Evolutionary conservation across 2,113 vertebrate genomes (phyloP).

Genomic region (Redunca redunca): DNA sequence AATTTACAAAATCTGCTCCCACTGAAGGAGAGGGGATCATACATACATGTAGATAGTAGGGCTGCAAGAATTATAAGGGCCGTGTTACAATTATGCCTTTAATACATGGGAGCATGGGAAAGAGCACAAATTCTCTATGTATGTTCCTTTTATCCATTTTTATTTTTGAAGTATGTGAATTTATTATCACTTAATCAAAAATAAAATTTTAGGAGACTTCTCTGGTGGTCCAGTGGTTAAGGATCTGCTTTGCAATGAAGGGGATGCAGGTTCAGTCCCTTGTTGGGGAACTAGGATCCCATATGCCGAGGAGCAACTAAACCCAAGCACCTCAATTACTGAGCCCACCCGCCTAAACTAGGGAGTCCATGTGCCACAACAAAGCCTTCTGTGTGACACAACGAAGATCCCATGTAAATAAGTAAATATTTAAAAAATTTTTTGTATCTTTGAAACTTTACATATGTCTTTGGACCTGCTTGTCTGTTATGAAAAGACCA

Average conservation of each 20-base stretch:
- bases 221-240: background rate
- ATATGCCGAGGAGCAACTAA: background rate
- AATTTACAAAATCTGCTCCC: background rate
- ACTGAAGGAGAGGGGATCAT: background rate
- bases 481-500: background rate
- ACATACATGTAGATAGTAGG: background rate
- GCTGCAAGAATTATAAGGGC: background rate
- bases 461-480: background rate
- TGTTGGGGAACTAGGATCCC: background rate
- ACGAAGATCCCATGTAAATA: background rate
- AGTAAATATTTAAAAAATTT: fast-evolving
- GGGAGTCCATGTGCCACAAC: background rate
- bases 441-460: background rate
- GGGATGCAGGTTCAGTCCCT: background rate
- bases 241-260: background rate
- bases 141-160: background rate
- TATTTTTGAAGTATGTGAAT: background rate
- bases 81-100: background rate
- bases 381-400: background rate
- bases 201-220: background rate
- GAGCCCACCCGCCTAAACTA: background rate
- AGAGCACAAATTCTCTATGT: background rate
- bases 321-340: background rate
- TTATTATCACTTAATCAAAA: background rate
- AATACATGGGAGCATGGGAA: background rate